phyloP scores from a whole-genome alignment of 2,113 vertebrate genomes.

The Chionomys nivalis region DNA sequence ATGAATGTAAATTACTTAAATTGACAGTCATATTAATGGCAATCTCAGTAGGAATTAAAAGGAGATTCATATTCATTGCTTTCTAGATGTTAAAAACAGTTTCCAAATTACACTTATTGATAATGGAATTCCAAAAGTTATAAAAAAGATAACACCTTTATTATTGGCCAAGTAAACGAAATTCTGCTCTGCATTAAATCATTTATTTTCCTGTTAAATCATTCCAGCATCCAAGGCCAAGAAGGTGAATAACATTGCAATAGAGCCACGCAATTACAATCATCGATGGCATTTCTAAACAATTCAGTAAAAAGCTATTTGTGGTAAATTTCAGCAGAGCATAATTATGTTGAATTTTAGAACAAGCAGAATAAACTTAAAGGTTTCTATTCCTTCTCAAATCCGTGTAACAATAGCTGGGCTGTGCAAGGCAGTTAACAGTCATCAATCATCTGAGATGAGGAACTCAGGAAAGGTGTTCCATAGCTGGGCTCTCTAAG shows the following conservation, averaged over 20 bases:
- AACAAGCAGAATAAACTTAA: background rate
- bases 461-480: background rate
- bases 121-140: conserved; percentile 33
- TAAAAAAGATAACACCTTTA: background rate
- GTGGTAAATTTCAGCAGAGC: background rate
- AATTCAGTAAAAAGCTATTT: conserved; percentile 41
- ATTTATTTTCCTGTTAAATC: conserved; percentile 50
- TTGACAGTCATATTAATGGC: background rate
- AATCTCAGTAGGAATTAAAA: conserved; percentile 36
- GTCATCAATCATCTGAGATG: background rate
- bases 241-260: background rate
- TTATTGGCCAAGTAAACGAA: background rate
- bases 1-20: conserved; percentile 49
- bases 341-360: conserved; percentile 6
- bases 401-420: background rate
- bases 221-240: conserved; percentile 43
- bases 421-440: background rate
- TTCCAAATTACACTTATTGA: conserved; percentile 4
- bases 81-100: conserved; percentile 2
- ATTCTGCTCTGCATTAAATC: conserved; percentile 24
- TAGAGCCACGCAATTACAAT: background rate
- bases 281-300: conserved; percentile 1
- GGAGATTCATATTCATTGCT: background rate
- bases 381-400: background rate
- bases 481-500: background rate